Percentiles rank a stretch among this genome's conserved stretches.
These are phyloP conservation scores for Schizopygopsis malacanthus DNA, from an alignment of 2,797 vertebrate genomes.

Conservation along the genomic window DNA sequence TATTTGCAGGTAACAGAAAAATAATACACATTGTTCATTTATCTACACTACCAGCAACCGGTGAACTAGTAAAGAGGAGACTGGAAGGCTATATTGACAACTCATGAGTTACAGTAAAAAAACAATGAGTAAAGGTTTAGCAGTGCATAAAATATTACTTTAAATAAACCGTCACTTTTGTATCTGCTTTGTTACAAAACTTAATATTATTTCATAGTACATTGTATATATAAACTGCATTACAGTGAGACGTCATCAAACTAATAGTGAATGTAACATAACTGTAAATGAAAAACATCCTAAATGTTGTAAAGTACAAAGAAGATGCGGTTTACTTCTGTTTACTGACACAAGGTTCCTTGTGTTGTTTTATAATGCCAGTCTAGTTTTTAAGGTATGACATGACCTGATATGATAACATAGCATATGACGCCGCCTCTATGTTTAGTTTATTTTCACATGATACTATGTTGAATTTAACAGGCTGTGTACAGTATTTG, in stretches of 20 bases:
- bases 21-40: background rate
- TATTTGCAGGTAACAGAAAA: background rate
- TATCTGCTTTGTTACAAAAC: background rate
- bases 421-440: background rate
- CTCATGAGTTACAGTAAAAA: background rate
- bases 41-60: background rate
- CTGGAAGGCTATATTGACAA: background rate
- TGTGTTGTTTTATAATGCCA: background rate
- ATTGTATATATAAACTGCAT: background rate
- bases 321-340: background rate
- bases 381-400: background rate
- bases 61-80: background rate
- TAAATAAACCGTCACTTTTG: background rate
- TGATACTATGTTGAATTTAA: background rate
- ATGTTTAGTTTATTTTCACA: background rate
- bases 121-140: background rate
- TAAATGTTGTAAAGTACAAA: background rate
- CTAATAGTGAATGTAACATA: background rate
- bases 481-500: background rate
- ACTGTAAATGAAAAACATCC: background rate
- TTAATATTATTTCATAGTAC: background rate
- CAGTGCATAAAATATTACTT: background rate
- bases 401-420: background rate
- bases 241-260: background rate
- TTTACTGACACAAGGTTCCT: background rate